A percentile compares a stretch with the other conserved stretches of the same genome.
Evolutionary conservation across 2,113 vertebrate genomes (phyloP).

Genomic region (Bungarus multicinctus): DNA sequence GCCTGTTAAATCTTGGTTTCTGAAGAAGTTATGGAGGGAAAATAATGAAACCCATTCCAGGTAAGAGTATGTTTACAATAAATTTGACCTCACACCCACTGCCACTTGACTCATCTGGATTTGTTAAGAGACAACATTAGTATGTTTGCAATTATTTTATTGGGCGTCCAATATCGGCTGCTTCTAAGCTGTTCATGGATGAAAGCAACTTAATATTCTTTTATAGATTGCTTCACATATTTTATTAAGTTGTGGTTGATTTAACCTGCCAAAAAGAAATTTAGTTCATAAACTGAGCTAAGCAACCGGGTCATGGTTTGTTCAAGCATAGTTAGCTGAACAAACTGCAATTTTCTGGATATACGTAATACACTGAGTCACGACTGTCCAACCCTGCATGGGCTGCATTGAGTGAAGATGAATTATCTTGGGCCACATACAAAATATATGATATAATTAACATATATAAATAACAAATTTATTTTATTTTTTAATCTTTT

Average conservation of each 20-base stretch:
- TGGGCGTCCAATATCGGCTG: neutral
- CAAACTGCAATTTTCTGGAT: neutral
- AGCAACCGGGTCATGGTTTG: neutral
- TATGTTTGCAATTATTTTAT: neutral
- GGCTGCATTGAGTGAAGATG: neutral
- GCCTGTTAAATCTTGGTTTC: neutral
- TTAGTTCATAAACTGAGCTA: neutral
- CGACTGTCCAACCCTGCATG: neutral
- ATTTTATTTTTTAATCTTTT: no score
- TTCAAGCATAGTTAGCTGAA: neutral
- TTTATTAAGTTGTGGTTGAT: neutral
- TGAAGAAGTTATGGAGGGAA: neutral
- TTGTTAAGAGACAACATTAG: neutral
- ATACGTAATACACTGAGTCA: neutral
- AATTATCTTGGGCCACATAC: neutral
- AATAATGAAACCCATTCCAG: neutral
- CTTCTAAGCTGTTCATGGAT: neutral
- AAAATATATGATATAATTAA: neutral
- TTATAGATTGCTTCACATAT: neutral
- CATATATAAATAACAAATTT: neutral
- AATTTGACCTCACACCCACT: neutral
- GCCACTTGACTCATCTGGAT: neutral
- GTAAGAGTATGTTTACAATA: neutral
- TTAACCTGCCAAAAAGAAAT: neutral
- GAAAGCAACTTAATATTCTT: neutral